Evolutionary conservation across 2,113 vertebrate species (phyloP).

Genomic region (Anoura caudifer): DNA sequence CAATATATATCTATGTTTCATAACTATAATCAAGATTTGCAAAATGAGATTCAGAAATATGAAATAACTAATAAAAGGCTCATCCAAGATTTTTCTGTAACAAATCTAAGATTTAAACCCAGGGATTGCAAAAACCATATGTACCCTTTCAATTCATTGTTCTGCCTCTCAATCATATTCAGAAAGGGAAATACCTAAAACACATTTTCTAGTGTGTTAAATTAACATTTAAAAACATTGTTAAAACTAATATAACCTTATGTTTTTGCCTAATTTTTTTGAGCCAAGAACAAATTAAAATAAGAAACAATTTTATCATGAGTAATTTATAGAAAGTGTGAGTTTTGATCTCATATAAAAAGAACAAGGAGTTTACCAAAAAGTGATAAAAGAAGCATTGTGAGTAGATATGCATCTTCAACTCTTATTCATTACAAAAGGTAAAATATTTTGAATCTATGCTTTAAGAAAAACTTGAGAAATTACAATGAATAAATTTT

Average conservation of each 20-base stretch:
- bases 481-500: background rate
- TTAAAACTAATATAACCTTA: background rate
- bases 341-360: background rate
- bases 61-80: background rate
- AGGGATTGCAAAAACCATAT: background rate
- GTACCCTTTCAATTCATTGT: background rate
- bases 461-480: background rate
- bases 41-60: background rate
- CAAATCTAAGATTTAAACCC: background rate
- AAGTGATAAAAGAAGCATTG: background rate
- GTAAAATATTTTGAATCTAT: background rate
- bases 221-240: background rate
- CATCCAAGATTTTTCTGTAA: background rate
- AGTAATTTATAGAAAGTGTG: background rate
- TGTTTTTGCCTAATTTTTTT: background rate
- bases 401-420: background rate
- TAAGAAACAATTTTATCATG: background rate
- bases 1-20: background rate
- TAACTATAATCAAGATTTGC: background rate
- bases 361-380: background rate
- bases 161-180: background rate
- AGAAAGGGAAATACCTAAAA: background rate
- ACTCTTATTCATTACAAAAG: background rate
- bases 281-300: background rate
- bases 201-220: background rate